Base-by-base conservation (phyloP, 2,113 vertebrate species). In the Hoplias malabaricus region DNA sequence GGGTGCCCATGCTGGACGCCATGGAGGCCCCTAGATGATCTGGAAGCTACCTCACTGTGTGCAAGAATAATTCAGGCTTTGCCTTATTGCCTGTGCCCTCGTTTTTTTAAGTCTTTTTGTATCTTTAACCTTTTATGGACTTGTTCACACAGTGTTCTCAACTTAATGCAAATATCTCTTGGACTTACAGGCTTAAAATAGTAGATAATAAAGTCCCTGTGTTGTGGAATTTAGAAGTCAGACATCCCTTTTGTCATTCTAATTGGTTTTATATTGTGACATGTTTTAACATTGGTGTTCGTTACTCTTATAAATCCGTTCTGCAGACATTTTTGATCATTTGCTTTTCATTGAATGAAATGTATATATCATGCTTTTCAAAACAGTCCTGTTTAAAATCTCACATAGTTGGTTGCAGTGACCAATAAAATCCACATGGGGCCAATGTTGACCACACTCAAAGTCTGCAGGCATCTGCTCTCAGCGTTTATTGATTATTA, bases 1-100 rank as follows among this genome's bases (percentile, higher is more conserved):
- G 95, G 95, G 95, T 0, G 94, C 95, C 73, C 95, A 95, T 10
- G 93, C 94, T 0, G 93, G 93, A 50, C 94, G 94, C 62, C 94
- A 93, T 81, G 94, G 90, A 87, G 94, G 86, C 75, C 90, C 92
- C 79, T 95, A 94, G 86, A 76, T 27, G 21, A 36, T 43, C n/a
- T n/a, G 50, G 16, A 65, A 56, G 36, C 61, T 73, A 78, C 40
- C 68, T 78, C 62, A 61, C 65, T 46, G 21, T 43, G 33, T 56
- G 19, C 4, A 36, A 34, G 16, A 50, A 25, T 25, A 10, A 48
- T 33, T 21, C 16, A 25, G 29, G 34, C 43, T 50, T 6, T 9
- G n/a, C 31, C 46, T 50, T 74, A 57, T 10, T 36, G 33, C 12
- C 66, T 16, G 57, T 27, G n/a, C 69, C 9, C 38, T 16, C 12